A percentile compares a stretch with the other conserved stretches of the same genome.
phyloP scores from a whole-genome alignment of 2,113 vertebrate species.

The Dendrocopos noguchii region DNA sequence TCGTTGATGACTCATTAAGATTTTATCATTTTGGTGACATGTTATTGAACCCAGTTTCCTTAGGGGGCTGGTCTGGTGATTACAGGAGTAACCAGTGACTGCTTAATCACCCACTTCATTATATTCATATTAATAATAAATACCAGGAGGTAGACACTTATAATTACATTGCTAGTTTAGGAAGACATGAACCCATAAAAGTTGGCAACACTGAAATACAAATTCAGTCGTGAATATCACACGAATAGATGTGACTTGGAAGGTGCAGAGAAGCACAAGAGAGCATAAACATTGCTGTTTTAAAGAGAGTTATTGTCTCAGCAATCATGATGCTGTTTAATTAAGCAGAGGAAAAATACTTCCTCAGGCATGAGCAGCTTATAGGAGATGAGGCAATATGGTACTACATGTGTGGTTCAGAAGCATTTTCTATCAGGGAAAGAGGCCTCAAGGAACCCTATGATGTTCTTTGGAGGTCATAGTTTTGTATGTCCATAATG shows the following conservation, averaged over 20 bases:
- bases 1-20: conserved; percentile 60
- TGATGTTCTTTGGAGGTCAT: not conserved
- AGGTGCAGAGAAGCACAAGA: not conserved
- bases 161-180: conserved; percentile 68
- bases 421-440: not conserved
- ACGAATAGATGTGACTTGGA: not conserved
- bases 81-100: conserved; percentile 65
- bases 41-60: conserved; percentile 67
- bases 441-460: not conserved
- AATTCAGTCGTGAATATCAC: conserved; percentile 26
- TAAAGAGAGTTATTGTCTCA: not conserved
- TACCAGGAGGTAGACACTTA: conserved; percentile 54
- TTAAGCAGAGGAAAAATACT: conserved; percentile 11
- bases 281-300: conserved; percentile 20
- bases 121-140: conserved; percentile 76
- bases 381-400: not conserved
- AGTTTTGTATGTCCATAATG: not conserved
- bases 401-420: not conserved
- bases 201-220: conserved; percentile 31
- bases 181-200: conserved; percentile 35
- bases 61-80: conserved; percentile 52
- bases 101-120: conserved; percentile 72
- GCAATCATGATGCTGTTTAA: not conserved
- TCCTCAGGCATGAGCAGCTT: not conserved
- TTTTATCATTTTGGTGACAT: conserved; percentile 66